These are phyloP conservation scores for Botrylloides violaceus DNA, from an alignment of 23 tunicate genomes.

Conservation along the genomic window DNA sequence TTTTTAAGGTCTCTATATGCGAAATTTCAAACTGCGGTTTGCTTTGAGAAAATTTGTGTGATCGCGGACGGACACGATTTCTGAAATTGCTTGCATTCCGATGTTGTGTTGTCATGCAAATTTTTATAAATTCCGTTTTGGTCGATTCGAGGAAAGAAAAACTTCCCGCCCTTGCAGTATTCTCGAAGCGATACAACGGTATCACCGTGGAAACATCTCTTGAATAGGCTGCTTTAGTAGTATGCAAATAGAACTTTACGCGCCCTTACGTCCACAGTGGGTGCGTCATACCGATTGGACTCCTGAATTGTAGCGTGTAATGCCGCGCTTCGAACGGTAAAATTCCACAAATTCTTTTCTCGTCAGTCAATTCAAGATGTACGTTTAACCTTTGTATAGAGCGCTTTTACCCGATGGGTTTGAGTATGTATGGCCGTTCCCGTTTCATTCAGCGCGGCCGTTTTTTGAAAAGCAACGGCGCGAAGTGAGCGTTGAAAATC, in stretches of 20 bases:
- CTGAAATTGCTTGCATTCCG: neutral
- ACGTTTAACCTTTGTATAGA: neutral
- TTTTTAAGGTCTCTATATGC: neutral
- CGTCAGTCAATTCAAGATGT: neutral
- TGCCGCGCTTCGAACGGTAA: neutral
- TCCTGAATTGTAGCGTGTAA: neutral
- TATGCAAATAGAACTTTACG: neutral
- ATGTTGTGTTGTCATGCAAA: neutral
- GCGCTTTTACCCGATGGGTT: neutral
- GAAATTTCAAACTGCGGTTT: neutral
- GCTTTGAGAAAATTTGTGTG: neutral
- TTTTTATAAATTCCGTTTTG: no score
- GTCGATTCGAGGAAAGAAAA: no score
- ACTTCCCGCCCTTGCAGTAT: no score
- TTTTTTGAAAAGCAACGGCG: constrained; percentile 15
- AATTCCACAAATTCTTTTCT: neutral
- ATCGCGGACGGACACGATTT: neutral
- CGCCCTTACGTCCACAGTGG: neutral
- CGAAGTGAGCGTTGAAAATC: neutral
- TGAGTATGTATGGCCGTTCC: no score
- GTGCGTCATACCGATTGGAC: neutral
- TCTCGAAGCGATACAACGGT: no score
- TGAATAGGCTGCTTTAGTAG: neutral
- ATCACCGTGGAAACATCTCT: no score
- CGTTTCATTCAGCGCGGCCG: neutral